phyloP scores from a whole-genome alignment of 2,797 vertebrate genomes.

The Mormyrus hasselquistii region DNA sequence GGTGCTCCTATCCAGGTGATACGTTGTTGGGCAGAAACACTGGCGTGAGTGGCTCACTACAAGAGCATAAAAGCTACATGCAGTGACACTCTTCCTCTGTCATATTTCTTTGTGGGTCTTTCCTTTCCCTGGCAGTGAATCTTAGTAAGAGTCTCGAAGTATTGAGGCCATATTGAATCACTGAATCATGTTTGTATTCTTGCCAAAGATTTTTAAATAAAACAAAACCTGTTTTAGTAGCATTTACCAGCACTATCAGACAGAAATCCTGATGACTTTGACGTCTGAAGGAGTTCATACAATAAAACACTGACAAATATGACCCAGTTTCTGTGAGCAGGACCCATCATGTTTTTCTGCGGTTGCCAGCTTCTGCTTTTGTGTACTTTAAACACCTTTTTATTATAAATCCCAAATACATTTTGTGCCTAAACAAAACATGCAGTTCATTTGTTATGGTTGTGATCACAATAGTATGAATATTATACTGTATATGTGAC shows the following conservation, averaged over 20 bases:
- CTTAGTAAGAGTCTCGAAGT: not conserved
- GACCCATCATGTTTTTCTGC: not conserved
- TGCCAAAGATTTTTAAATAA: not conserved
- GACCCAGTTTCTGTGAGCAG: not conserved
- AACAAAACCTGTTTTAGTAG: not conserved
- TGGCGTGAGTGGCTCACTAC: not conserved
- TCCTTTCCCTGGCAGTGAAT: not conserved
- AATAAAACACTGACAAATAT: not conserved
- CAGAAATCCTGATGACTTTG: not conserved
- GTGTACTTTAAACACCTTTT: not conserved
- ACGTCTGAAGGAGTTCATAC: not conserved
- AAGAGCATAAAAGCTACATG: not conserved
- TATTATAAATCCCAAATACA: not conserved
- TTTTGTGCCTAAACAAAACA: not conserved
- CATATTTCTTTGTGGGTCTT: not conserved
- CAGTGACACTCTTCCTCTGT: not conserved
- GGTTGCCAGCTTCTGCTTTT: not conserved
- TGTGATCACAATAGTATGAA: not conserved
- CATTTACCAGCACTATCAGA: not conserved
- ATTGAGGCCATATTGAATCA: not conserved
- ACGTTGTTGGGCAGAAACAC: not conserved
- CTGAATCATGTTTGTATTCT: not conserved
- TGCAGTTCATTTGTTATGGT: not conserved
- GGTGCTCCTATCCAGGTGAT: not conserved
- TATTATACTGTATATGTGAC: not conserved